Evolutionary conservation across 1,140 invertebrate species (phyloP).

Genomic region (Leptinotarsa lineolata): DNA sequence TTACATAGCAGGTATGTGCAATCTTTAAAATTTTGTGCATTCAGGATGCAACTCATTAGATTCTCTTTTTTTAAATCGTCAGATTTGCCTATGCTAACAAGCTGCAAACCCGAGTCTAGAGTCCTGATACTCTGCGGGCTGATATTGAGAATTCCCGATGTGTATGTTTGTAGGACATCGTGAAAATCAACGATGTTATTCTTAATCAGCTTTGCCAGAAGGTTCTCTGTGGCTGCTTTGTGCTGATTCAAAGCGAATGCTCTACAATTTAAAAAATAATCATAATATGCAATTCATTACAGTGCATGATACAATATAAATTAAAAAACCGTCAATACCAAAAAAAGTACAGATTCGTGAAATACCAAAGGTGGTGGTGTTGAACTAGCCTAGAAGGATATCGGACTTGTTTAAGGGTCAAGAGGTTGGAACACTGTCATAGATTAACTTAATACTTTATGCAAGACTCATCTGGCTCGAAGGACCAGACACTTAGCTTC

Average conservation of each 20-base stretch:
- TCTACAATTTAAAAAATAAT: constrained; percentile 41
- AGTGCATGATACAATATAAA: no score
- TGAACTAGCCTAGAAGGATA: no score
- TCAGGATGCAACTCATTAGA: constrained; percentile 47
- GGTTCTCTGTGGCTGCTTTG: constrained; percentile 52
- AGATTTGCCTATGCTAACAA: constrained; percentile 24
- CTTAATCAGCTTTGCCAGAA: constrained; percentile 54
- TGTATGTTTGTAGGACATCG: constrained; percentile 54
- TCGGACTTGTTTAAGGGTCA: no score
- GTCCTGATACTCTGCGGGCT: constrained; percentile 54
- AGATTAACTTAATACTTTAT: no score
- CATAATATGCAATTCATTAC: no score
- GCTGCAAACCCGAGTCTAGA: constrained; percentile 46
- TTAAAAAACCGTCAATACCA: no score
- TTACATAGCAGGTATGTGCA: constrained; percentile 31
- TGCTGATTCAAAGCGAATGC: constrained; percentile 53
- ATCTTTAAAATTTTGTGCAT: constrained; percentile 32
- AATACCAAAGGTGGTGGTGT: no score
- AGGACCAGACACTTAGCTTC: no score
- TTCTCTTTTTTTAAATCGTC: constrained; percentile 28
- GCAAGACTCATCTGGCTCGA: no score
- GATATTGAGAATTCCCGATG: constrained; percentile 53
- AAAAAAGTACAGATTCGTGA: no score
- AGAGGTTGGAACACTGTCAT: no score
- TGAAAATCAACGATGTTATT: constrained; percentile 49